These are phyloP conservation scores for Drosophila bipectinata DNA, from an alignment of 1,140 invertebrate genomes.

Conservation along the genomic window DNA sequence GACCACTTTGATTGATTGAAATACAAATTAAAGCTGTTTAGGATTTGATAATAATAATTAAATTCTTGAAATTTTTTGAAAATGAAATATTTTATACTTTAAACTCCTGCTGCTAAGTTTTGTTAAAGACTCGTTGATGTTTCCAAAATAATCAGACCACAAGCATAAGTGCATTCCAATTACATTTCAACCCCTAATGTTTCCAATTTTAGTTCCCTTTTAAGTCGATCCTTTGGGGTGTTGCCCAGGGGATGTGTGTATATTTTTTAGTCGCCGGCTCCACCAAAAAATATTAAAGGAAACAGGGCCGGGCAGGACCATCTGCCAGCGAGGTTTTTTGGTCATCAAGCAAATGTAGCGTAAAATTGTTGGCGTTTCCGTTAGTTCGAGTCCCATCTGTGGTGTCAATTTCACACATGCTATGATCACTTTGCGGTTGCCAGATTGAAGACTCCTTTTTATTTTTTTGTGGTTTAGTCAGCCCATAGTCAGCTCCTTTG, in stretches of 20 bases:
- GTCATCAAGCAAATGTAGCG: slow-evolving; percentile 79
- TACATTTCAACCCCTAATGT: slow-evolving; percentile 26
- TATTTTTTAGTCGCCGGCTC: slow-evolving; percentile 36
- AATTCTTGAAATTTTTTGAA: not conserved
- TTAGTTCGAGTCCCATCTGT: slow-evolving; percentile 59
- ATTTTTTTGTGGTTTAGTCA: slow-evolving; percentile 4
- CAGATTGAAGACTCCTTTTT: slow-evolving; percentile 70
- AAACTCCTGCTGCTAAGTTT: not conserved
- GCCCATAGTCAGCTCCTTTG: slow-evolving; percentile 12
- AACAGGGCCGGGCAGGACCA: slow-evolving; percentile 28
- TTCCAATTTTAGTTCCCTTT: slow-evolving; percentile 20
- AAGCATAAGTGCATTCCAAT: slow-evolving; percentile 11
- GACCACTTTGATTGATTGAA: slow-evolving; percentile 6
- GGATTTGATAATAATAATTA: not conserved
- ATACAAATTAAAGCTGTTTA: not conserved
- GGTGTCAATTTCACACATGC: slow-evolving; percentile 81
- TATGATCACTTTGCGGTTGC: slow-evolving; percentile 72
- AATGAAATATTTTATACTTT: not conserved
- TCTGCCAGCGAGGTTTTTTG: slow-evolving; percentile 48
- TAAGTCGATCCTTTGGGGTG: slow-evolving; percentile 20
- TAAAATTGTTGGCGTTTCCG: slow-evolving; percentile 70
- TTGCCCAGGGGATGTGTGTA: slow-evolving; percentile 2
- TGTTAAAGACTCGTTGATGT: slow-evolving; percentile 4
- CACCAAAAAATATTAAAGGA: slow-evolving; percentile 14
- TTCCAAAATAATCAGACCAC: slow-evolving; percentile 1